phyloP scores from a whole-genome alignment of 2,797 vertebrate genomes.

The Taenioides sp. region DNA sequence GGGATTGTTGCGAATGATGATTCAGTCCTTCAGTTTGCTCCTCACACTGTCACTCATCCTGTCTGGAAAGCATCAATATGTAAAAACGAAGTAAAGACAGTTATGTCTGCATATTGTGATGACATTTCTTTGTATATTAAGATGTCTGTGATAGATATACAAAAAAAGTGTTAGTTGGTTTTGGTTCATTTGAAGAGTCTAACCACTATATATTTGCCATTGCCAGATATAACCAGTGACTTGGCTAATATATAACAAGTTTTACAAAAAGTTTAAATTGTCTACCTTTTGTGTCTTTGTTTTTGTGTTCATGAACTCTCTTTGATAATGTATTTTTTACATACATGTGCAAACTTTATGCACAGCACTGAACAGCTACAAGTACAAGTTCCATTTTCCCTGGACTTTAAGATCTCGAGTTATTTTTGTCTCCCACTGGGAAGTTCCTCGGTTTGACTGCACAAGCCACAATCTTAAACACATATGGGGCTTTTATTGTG shows the following conservation, averaged over 20 bases:
- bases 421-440: slow-evolving; percentile 20
- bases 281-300: background rate
- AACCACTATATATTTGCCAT: too few relatives aligned
- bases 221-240: too few relatives aligned
- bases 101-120: background rate
- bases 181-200: too few relatives aligned
- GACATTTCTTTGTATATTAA: too few relatives aligned
- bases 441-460: slow-evolving; percentile 24
- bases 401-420: background rate
- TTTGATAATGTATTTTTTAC: background rate
- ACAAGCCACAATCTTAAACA: background rate
- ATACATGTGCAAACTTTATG: background rate
- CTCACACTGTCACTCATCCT: background rate
- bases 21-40: background rate
- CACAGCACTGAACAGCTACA: background rate
- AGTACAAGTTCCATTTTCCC: slow-evolving; percentile 18
- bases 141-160: too few relatives aligned
- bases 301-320: background rate
- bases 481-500: slow-evolving; percentile 83
- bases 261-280: background rate
- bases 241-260: background rate
- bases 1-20: slow-evolving; percentile 11
- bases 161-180: too few relatives aligned
- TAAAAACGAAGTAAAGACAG: background rate
- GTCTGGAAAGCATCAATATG: slow-evolving; percentile 9